phyloP scores from a whole-genome alignment of 2,113 vertebrate species.

The Triplophysa dalaica region DNA sequence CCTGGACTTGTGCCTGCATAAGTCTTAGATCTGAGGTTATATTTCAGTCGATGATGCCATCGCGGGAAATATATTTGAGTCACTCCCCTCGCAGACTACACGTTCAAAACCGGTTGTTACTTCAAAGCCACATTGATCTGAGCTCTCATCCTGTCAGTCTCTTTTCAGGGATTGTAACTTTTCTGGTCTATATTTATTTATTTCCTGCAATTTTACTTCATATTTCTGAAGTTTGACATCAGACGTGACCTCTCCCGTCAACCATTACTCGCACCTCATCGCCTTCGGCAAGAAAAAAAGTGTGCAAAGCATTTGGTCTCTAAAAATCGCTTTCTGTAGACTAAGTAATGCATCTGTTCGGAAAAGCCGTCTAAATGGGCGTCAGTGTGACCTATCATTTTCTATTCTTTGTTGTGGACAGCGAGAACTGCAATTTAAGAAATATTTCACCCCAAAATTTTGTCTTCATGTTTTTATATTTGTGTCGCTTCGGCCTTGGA shows the following conservation, averaged over 20 bases:
- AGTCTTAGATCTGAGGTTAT: constrained; percentile 54
- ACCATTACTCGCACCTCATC: not conserved
- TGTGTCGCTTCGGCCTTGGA: too few relatives aligned
- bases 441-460: not conserved
- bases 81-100: constrained; percentile 26
- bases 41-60: constrained; percentile 45
- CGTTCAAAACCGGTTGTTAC: constrained; percentile 16
- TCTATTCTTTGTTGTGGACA: not conserved
- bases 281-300: not conserved
- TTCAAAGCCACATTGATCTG: constrained; percentile 32
- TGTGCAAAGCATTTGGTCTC: not conserved
- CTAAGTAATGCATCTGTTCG: not conserved
- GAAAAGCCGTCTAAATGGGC: too few relatives aligned
- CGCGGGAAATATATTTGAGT: constrained; percentile 10
- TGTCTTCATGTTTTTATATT: too few relatives aligned
- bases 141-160: not conserved
- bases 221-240: not conserved
- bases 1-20: constrained; percentile 55
- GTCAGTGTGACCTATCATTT: not conserved
- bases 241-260: not conserved
- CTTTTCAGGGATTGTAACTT: constrained; percentile 14
- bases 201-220: not conserved
- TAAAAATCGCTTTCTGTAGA: not conserved
- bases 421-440: not conserved
- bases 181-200: constrained; percentile 10